Evolutionary conservation across 2,888 invertebrate genomes (phyloP).

Genomic region (Ectemnius continuus): DNA sequence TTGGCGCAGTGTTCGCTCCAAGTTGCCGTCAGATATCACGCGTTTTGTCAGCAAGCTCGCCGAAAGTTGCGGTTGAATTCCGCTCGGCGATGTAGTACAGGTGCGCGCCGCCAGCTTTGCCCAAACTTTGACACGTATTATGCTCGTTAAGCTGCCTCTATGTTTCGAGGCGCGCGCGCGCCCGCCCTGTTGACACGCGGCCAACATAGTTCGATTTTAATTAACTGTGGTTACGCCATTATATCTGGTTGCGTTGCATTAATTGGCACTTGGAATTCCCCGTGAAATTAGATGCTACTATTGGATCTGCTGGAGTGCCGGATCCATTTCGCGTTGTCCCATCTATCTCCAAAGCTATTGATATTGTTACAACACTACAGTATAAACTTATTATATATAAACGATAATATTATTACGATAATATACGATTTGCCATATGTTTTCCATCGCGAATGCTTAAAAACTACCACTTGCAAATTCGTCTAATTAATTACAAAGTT

Average conservation of each 20-base stretch:
- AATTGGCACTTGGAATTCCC: background rate
- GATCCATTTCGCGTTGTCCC: too few species aligned
- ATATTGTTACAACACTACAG: too few species aligned
- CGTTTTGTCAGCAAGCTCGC: slow-evolving; percentile 61
- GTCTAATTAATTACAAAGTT: too few species aligned
- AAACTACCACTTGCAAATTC: too few species aligned
- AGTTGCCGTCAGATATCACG: slow-evolving; percentile 50
- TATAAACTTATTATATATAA: too few species aligned
- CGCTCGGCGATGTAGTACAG: slow-evolving; percentile 30
- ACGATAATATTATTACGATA: too few species aligned
- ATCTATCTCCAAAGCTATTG: too few species aligned
- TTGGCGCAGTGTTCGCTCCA: too few species aligned
- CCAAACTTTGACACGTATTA: slow-evolving; percentile 71
- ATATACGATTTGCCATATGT: too few species aligned
- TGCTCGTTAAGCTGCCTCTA: slow-evolving; percentile 65
- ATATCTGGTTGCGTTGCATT: background rate
- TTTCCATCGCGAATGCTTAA: too few species aligned
- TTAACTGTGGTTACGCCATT: slow-evolving; percentile 40
- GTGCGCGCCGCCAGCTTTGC: slow-evolving; percentile 59
- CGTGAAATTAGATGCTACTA: too few species aligned
- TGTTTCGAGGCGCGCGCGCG: slow-evolving; percentile 31
- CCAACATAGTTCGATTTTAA: slow-evolving; percentile 47
- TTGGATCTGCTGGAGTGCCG: too few species aligned
- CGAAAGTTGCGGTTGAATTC: slow-evolving; percentile 59
- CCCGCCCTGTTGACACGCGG: slow-evolving; percentile 17